These are phyloP conservation scores for Lycaon pictus DNA, from an alignment of 2,113 vertebrate genomes.

Conservation along the genomic window DNA sequence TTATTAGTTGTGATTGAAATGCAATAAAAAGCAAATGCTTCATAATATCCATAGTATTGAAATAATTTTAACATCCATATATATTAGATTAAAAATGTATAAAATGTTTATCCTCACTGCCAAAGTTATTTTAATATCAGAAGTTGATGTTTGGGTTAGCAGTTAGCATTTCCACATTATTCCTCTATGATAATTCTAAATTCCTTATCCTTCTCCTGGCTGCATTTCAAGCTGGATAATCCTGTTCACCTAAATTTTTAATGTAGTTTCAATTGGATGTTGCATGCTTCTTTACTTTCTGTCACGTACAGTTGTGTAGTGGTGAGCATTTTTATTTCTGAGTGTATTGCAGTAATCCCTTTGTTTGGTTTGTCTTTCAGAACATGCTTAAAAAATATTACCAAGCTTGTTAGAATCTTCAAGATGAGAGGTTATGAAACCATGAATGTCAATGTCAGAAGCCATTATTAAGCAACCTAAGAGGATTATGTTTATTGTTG, in stretches of 20 bases:
- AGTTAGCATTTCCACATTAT: constrained; percentile 8
- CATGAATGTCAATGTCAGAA: constrained; percentile 75
- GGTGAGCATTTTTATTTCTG: constrained; percentile 63
- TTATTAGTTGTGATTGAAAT: neutral
- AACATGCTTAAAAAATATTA: constrained; percentile 62
- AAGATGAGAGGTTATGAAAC: constrained; percentile 72
- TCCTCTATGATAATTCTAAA: neutral
- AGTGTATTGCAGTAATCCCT: constrained; percentile 64
- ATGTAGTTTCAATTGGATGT: constrained; percentile 57
- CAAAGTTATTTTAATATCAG: neutral
- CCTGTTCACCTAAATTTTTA: constrained; percentile 69
- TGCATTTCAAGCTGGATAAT: constrained; percentile 50
- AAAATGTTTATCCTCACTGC: neutral
- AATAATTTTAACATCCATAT: neutral
- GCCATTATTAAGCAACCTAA: constrained; percentile 69
- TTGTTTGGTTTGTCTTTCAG: constrained; percentile 71
- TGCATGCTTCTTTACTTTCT: constrained; percentile 48
- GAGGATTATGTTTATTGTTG: constrained; percentile 73
- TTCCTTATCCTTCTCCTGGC: constrained; percentile 34
- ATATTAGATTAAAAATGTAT: neutral
- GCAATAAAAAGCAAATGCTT: neutral
- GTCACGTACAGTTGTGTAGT: neutral
- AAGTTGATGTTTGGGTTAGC: neutral
- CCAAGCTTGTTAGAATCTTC: constrained; percentile 60
- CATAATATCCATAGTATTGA: neutral